Conservation (phyloP, 2,888 invertebrate genomes). For the Crossocerus cetratus region DNA sequence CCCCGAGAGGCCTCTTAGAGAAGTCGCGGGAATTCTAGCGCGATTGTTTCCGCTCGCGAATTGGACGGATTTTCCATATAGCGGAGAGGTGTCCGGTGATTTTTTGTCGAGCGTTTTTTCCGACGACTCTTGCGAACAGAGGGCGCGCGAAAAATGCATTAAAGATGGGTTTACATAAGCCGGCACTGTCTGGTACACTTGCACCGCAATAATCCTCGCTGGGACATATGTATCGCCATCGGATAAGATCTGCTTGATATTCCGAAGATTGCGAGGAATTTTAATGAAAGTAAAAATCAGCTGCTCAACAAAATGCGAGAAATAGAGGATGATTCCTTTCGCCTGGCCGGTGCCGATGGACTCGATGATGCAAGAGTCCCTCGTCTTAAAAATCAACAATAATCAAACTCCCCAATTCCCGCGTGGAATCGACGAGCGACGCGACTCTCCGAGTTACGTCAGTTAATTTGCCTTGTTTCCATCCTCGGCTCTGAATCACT, state of each 20-base stretch:
- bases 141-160: not conserved
- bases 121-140: not conserved
- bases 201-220: not conserved
- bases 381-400: too few relatives aligned
- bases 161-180: conserved; percentile 2
- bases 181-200: not conserved
- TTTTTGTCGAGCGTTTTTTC: not conserved
- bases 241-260: conserved; percentile 20
- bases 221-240: not conserved
- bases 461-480: too few relatives aligned
- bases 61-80: too few relatives aligned
- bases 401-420: too few relatives aligned
- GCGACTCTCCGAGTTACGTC: too few relatives aligned
- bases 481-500: too few relatives aligned
- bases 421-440: too few relatives aligned
- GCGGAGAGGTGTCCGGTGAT: too few relatives aligned
- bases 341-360: too few relatives aligned
- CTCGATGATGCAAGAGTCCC: too few relatives aligned
- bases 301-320: not conserved
- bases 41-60: not conserved
- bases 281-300: conserved; percentile 6
- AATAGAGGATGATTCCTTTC: too few relatives aligned
- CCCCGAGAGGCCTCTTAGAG: not conserved
- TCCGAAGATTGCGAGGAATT: conserved; percentile 16
- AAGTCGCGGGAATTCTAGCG: not conserved